Percentiles rank a stretch among this genome's conserved stretches.
Evolutionary conservation across 2,888 invertebrate species (phyloP).

Genomic region (Drosophila prolongata): DNA sequence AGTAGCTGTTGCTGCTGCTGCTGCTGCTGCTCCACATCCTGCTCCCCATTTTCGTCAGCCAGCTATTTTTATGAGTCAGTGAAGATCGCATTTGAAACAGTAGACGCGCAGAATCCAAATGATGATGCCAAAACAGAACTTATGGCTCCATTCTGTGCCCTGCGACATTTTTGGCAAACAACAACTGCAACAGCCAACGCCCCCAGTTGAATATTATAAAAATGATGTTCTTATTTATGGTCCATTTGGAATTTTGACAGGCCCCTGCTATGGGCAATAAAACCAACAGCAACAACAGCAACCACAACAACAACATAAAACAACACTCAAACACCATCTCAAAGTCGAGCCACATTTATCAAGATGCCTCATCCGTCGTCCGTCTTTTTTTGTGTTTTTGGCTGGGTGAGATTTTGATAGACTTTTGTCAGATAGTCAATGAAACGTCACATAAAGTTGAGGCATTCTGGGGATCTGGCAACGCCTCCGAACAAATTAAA

Average conservation of each 20-base stretch:
- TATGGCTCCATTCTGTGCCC: constrained; percentile 72
- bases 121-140: constrained; percentile 40
- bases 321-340: constrained; percentile 15
- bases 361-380: constrained; percentile 45
- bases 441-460: constrained; percentile 56
- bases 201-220: constrained; percentile 63
- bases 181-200: constrained; percentile 34
- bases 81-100: constrained; percentile 54
- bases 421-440: constrained; percentile 72
- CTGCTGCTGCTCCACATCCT: constrained; percentile 28
- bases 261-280: constrained; percentile 76
- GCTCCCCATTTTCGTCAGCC: constrained; percentile 29
- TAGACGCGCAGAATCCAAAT: constrained; percentile 15
- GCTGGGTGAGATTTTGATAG: constrained; percentile 68
- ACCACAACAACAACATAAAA: constrained; percentile 38
- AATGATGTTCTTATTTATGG: constrained; percentile 84
- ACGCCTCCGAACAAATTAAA: constrained; percentile 7
- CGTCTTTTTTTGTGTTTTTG: constrained; percentile 24
- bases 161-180: constrained; percentile 69
- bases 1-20: constrained; percentile 38
- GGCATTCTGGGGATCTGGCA: neutral
- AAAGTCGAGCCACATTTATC: constrained; percentile 56
- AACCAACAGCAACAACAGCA: constrained; percentile 48
- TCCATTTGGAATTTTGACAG: constrained; percentile 83
- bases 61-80: constrained; percentile 81